phyloP scores from a whole-genome alignment of 2,888 invertebrate species.

The Thalpophila matura region DNA sequence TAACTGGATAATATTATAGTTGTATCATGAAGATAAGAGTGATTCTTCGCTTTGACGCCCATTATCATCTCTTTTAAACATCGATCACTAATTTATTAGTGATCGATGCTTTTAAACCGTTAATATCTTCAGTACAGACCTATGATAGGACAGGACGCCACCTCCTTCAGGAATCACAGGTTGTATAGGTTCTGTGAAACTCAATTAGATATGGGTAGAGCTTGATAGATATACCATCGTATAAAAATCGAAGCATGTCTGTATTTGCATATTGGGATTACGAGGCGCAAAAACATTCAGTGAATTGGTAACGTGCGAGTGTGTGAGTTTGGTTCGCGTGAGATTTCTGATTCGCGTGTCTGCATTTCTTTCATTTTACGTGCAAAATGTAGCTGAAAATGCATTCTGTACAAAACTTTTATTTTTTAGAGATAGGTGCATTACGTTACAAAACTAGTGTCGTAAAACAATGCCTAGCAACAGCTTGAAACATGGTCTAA shows the following conservation, averaged over 20 bases:
- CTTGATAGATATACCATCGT: not conserved
- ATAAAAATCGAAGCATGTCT: constrained; percentile 2
- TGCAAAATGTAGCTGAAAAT: not conserved
- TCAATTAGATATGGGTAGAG: no score
- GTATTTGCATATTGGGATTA: not conserved
- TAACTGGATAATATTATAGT: no score
- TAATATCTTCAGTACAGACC: no score
- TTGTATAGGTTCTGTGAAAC: not conserved
- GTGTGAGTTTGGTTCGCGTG: not conserved
- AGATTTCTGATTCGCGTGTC: constrained; percentile 4
- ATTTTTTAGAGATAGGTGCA: not conserved
- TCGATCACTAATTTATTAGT: no score
- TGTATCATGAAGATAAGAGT: no score
- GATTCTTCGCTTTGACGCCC: no score
- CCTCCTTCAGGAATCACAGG: no score
- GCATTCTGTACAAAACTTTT: not conserved
- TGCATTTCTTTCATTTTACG: not conserved
- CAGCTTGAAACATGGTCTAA: no score
- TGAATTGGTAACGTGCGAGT: not conserved
- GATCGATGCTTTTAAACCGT: no score
- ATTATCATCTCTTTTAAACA: no score
- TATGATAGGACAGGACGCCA: no score
- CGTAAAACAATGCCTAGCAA: no score
- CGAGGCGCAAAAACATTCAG: not conserved
- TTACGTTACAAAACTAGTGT: not conserved